Evolutionary conservation across 2,888 invertebrate species (phyloP).

Genomic region (Pristionchus fissidentatus): DNA sequence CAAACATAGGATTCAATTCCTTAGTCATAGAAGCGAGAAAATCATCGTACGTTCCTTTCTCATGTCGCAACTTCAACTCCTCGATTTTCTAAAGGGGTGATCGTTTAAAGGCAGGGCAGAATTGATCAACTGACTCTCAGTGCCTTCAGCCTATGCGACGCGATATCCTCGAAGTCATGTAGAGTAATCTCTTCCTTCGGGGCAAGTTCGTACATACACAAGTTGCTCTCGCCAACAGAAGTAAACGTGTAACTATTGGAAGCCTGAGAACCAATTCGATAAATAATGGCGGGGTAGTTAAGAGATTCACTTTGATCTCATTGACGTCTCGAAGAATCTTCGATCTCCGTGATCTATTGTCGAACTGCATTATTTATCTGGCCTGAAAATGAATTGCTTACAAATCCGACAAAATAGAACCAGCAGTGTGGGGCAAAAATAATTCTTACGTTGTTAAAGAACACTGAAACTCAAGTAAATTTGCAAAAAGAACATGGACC

Average conservation of each 20-base stretch:
- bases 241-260: neutral
- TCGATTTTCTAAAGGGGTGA: conserved; percentile 42
- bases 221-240: conserved; percentile 42
- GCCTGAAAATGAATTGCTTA: too few species aligned
- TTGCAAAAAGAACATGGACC: too few species aligned
- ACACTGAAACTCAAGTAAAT: too few species aligned
- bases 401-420: too few species aligned
- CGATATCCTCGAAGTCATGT: conserved; percentile 70
- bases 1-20: conserved; percentile 16
- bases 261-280: neutral
- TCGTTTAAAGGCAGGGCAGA: neutral
- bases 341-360: conserved; percentile 10
- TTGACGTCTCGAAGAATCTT: conserved; percentile 20
- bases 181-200: conserved; percentile 66
- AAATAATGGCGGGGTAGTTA: too few species aligned
- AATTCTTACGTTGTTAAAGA: too few species aligned
- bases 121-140: conserved; percentile 52
- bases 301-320: neutral
- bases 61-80: conserved; percentile 33
- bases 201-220: conserved; percentile 63
- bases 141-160: conserved; percentile 63
- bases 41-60: conserved; percentile 1
- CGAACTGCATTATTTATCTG: conserved; percentile 43
- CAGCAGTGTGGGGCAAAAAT: too few species aligned
- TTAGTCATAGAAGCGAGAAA: neutral